Conservation (phyloP, 2,888 invertebrate species). For the Nebria brevicollis region DNA sequence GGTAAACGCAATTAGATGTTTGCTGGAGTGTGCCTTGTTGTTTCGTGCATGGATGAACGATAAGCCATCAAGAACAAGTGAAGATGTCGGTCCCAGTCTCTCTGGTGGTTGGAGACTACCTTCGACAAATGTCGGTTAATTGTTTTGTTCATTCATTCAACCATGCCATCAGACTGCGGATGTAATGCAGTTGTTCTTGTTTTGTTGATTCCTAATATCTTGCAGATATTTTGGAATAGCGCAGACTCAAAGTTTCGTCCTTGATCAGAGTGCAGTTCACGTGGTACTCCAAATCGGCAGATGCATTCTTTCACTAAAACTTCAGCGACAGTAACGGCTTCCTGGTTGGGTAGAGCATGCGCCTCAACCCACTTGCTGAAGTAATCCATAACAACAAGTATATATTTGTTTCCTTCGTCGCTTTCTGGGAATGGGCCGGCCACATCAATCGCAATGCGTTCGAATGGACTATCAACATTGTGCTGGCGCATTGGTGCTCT, state of each 20-base stretch:
- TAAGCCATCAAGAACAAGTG: constrained; percentile 45
- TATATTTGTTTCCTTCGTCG: constrained; percentile 50
- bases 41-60: constrained; percentile 32
- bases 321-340: constrained; percentile 27
- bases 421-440: constrained; percentile 50
- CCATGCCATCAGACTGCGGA: constrained; percentile 18
- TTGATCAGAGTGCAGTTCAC: constrained; percentile 52
- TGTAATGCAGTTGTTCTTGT: constrained; percentile 49
- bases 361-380: constrained; percentile 53
- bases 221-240: constrained; percentile 50
- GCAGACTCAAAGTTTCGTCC: constrained; percentile 53
- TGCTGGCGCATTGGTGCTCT: constrained; percentile 49
- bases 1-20: neutral
- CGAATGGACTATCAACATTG: constrained; percentile 49
- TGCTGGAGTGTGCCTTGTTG: constrained; percentile 15
- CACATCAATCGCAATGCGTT: constrained; percentile 50
- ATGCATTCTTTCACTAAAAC: no score
- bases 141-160: constrained; percentile 28
- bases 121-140: constrained; percentile 13
- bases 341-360: constrained; percentile 53
- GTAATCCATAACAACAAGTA: constrained; percentile 52
- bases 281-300: no score
- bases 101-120: constrained; percentile 16
- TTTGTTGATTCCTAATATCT: constrained; percentile 50
- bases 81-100: constrained; percentile 30